A percentile compares a stretch with the other conserved stretches of the same genome.
Conservation (phyloP, 2,113 vertebrate genomes). For the Etheostoma cragini region DNA sequence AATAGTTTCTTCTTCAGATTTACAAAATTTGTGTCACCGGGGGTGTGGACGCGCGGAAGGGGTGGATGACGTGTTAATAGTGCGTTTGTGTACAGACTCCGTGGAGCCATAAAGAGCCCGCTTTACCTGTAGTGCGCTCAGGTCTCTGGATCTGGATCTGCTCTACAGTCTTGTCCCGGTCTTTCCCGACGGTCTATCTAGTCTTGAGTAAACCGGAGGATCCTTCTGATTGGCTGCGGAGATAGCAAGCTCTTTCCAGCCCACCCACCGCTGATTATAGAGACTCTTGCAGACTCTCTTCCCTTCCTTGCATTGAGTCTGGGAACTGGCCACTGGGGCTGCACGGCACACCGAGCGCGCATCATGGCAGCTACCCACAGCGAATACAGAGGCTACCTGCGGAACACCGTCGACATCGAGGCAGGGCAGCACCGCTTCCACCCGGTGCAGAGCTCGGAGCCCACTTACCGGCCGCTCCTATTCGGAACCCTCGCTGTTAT, state of each 20-base stretch:
- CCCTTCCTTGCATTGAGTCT: constrained; percentile 69
- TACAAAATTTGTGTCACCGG: constrained; percentile 43
- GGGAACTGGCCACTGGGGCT: constrained; percentile 57
- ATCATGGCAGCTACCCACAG: constrained; percentile 84
- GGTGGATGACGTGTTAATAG: constrained; percentile 49
- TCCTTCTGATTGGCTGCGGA: constrained; percentile 79
- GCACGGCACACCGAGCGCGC: constrained; percentile 54
- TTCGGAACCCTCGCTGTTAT: constrained; percentile 90
- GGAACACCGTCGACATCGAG: constrained; percentile 81
- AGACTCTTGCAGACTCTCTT: constrained; percentile 52
- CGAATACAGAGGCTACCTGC: constrained; percentile 83
- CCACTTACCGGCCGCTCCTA: constrained; percentile 84
- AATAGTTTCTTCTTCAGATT: too few relatives aligned
- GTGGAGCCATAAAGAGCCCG: constrained; percentile 38
- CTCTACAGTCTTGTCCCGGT: not conserved
- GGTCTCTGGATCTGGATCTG: constrained; percentile 6
- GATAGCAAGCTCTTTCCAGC: constrained; percentile 40
- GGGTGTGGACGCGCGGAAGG: constrained; percentile 44
- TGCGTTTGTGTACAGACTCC: not conserved
- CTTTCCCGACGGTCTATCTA: not conserved
- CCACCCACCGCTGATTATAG: constrained; percentile 81
- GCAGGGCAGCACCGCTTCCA: constrained; percentile 80
- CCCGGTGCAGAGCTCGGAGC: constrained; percentile 73
- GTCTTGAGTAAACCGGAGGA: not conserved
- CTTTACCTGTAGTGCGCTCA: constrained; percentile 56